These are phyloP conservation scores for Hippocampus barbouri DNA, from an alignment of 2,113 vertebrate genomes.

Conservation along the genomic window DNA sequence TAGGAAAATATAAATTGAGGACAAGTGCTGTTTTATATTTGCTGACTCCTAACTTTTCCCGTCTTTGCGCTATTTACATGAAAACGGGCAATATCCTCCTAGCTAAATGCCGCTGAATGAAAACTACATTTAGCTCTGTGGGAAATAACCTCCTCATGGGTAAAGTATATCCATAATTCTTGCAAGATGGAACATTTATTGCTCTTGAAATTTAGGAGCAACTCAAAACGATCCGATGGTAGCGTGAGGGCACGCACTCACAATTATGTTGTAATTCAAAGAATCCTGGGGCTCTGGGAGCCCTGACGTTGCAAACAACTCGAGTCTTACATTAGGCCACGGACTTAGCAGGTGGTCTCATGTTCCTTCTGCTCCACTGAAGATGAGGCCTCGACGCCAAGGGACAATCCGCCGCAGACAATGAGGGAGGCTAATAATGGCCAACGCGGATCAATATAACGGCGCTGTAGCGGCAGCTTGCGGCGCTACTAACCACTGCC, in stretches of 20 bases:
- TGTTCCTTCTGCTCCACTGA: slow-evolving; percentile 31
- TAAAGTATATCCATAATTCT: background rate
- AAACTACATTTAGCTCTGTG: background rate
- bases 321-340: slow-evolving; percentile 17
- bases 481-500: slow-evolving; percentile 45
- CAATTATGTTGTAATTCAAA: slow-evolving; percentile 21
- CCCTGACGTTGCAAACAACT: slow-evolving; percentile 32
- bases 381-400: slow-evolving; percentile 22
- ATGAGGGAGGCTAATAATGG: slow-evolving; percentile 52
- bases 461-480: slow-evolving; percentile 25
- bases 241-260: slow-evolving; percentile 10
- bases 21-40: background rate
- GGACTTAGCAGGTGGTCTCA: slow-evolving; percentile 16
- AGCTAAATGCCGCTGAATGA: background rate
- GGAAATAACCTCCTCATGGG: background rate
- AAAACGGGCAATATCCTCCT: background rate
- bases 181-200: slow-evolving; percentile 1
- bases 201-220: background rate
- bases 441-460: slow-evolving; percentile 49
- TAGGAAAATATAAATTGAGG: background rate
- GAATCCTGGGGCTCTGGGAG: background rate
- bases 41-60: background rate
- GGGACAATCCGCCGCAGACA: slow-evolving; percentile 28
- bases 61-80: background rate
- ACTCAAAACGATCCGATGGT: background rate